These are phyloP conservation scores for Cotesia typhae DNA, from an alignment of 1,140 invertebrate genomes.

Conservation along the genomic window DNA sequence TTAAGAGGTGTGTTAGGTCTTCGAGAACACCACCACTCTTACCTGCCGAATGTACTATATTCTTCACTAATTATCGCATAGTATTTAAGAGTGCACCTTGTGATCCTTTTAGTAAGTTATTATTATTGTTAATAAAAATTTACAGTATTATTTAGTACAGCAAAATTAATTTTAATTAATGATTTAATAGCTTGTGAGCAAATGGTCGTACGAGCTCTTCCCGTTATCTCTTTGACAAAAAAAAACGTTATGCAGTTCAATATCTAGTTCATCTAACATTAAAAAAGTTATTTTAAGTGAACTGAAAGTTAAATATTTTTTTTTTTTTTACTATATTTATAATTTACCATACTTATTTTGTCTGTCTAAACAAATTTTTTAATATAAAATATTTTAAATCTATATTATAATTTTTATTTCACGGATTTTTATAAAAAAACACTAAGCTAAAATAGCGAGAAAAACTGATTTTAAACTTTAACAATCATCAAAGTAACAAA, in stretches of 20 bases:
- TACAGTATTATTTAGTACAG: conserved; percentile 14
- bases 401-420: conserved; percentile 31
- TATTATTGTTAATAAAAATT: too few species aligned
- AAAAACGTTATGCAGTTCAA: conserved; percentile 73
- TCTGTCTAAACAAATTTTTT: background rate
- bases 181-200: conserved; percentile 80
- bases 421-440: conserved; percentile 96
- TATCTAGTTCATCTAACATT: too few species aligned
- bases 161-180: conserved; percentile 29
- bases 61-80: conserved; percentile 95
- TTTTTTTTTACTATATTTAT: background rate
- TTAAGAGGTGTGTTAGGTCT: conserved; percentile 77
- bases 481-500: conserved; percentile 84
- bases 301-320: too few species aligned
- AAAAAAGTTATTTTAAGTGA: too few species aligned
- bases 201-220: conserved; percentile 86
- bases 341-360: conserved; percentile 17
- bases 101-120: conserved; percentile 84
- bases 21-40: conserved; percentile 81
- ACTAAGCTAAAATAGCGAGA: conserved; percentile 87
- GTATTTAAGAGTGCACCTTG: conserved; percentile 92
- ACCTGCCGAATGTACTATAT: conserved; percentile 96
- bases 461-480: conserved; percentile 93
- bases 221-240: conserved; percentile 89
- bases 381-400: background rate